Evolutionary conservation across 2,888 invertebrate genomes (phyloP).

Genomic region (Adineta ricciae): DNA sequence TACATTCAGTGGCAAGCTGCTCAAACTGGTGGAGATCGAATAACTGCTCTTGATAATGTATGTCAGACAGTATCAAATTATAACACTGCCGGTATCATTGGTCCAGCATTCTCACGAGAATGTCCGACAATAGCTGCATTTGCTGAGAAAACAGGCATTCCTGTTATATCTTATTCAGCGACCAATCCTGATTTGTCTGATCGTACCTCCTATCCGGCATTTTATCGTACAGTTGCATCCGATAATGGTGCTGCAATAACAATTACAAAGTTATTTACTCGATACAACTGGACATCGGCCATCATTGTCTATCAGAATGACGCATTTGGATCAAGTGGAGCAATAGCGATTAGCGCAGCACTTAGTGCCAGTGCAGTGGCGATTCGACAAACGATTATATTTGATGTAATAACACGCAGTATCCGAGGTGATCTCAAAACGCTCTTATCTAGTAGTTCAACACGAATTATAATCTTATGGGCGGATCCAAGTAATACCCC

Average conservation of each 20-base stretch:
- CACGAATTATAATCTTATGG: neutral
- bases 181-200: neutral
- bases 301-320: neutral
- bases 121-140: neutral
- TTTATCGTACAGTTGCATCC: neutral
- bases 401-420: neutral
- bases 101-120: neutral
- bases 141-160: neutral
- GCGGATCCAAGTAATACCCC: neutral
- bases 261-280: neutral
- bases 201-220: neutral
- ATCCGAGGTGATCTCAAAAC: neutral
- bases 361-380: no score
- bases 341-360: neutral
- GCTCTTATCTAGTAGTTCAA: neutral
- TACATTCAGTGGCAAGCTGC: no score
- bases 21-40: no score
- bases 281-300: neutral
- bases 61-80: neutral
- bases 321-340: neutral
- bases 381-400: neutral
- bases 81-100: neutral
- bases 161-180: neutral
- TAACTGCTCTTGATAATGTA: no score
- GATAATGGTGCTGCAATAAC: neutral